Base-by-base conservation (phyloP, 1,140 invertebrate species). In the Drosophila pachea region DNA sequence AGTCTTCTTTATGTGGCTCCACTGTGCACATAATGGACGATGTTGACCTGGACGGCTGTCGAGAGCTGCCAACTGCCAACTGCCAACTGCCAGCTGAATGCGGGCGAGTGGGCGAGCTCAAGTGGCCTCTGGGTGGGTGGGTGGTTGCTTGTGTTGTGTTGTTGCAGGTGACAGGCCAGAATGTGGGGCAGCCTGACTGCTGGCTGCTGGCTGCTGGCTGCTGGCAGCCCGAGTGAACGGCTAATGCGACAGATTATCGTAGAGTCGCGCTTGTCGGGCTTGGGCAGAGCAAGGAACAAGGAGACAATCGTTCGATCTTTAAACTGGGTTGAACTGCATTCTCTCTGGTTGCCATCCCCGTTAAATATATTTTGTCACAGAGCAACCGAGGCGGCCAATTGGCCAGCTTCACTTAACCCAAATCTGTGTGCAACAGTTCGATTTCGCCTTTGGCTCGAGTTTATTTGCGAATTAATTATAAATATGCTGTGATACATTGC, bases 211-310 rank as follows among this genome's bases (percentile, higher is more conserved):
- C n/a, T n/a, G n/a, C n/a, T n/a, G n/a, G n/a, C n/a, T n/a, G n/a
- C n/a, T n/a, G 61, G 64, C 69, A 68, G 68, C 68, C 74, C 75
- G 79, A 84, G 78, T 78, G 75, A 82, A 84, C 84, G 64, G 70
- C 50, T 78, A 75, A 82, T 82, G 75, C 40, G 42, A 64, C 68
- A 81, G 78, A 82, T 78, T 82, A 84, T 82, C 67, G n/a, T n/a
- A n/a, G n/a, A n/a, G n/a, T n/a, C n/a, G n/a, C n/a, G 35, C 35
- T 36, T n/a, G n/a, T n/a, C n/a, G 35, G 6, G 35, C 35, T 7
- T 11, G 22, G 22, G 22, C 22, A 22, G 22, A 22, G 22, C 22
- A 22, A 22, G 22, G 22, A 22, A 22, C 22, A 1, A 22, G 22
- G 22, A 22, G 22, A 22, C 22, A 22, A 22, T 22, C 22, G 22